These are phyloP conservation scores for Chloroceryle inda DNA, from an alignment of 2,797 vertebrate genomes.

Conservation along the genomic window DNA sequence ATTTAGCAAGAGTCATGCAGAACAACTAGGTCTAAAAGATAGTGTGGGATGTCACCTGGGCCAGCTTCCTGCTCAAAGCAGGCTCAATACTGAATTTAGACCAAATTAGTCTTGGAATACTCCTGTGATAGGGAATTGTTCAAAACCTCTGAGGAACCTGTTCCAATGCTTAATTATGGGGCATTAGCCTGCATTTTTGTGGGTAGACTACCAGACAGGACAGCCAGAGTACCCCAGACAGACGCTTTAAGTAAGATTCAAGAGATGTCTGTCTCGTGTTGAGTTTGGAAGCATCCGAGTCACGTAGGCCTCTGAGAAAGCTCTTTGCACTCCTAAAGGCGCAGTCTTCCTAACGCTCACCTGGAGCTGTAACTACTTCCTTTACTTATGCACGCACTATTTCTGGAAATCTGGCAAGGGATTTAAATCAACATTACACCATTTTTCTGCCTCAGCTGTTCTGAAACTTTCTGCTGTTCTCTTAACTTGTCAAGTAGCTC, in stretches of 20 bases:
- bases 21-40: neutral
- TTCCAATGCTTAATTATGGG: neutral
- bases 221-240: neutral
- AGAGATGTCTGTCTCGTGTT: neutral
- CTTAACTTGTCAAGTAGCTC: conserved; percentile 10
- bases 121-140: neutral
- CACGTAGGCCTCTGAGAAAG: neutral
- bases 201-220: neutral
- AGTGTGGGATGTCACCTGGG: neutral
- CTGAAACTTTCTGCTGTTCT: conserved; percentile 11
- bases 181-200: neutral
- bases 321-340: neutral
- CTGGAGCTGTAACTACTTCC: neutral
- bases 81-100: neutral
- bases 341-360: neutral
- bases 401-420: conserved; percentile 31
- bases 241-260: accelerated
- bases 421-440: conserved; percentile 1
- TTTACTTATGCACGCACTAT: neutral
- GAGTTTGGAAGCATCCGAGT: neutral
- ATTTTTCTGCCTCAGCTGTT: conserved; percentile 47
- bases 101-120: neutral
- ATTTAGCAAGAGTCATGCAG: neutral
- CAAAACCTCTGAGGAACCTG: neutral
- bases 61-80: neutral